Evolutionary conservation across 1,140 invertebrate genomes (phyloP).

Genomic region (Coelopa frigida): DNA sequence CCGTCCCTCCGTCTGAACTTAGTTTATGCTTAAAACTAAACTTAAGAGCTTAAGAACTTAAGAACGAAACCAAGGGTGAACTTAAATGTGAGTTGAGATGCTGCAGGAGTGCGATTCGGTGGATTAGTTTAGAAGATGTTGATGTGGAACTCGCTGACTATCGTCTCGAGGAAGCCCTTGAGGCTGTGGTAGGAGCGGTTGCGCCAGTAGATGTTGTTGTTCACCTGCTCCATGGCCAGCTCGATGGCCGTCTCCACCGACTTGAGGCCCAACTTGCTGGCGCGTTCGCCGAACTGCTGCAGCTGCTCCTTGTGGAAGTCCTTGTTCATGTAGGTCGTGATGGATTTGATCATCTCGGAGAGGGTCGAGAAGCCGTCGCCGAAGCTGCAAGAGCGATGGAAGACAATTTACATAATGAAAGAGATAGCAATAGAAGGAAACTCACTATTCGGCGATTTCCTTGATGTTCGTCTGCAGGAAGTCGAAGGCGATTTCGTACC

Average conservation of each 20-base stretch:
- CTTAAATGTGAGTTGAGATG: too few relatives aligned
- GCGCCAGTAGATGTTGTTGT: constrained; percentile 43
- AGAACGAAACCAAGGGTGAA: too few relatives aligned
- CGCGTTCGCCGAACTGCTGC: constrained; percentile 25
- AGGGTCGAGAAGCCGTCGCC: constrained; percentile 49
- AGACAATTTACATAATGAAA: neutral
- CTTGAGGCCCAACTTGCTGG: constrained; percentile 30
- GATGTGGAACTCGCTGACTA: constrained; percentile 40
- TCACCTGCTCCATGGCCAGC: constrained; percentile 39
- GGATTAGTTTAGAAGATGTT: constrained; percentile 43
- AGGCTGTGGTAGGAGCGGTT: constrained; percentile 36
- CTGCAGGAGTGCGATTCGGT: too few relatives aligned
- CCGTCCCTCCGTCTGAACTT: too few relatives aligned
- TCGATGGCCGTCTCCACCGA: constrained; percentile 33
- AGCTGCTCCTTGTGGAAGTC: constrained; percentile 41
- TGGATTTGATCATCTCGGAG: constrained; percentile 47
- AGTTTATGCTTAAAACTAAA: too few relatives aligned
- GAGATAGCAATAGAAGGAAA: too few relatives aligned
- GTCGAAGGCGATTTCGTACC: constrained; percentile 49
- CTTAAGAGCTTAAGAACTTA: too few relatives aligned
- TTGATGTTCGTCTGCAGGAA: constrained; percentile 47
- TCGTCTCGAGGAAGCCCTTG: constrained; percentile 32
- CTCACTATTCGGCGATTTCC: constrained; percentile 47
- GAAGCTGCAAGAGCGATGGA: constrained; percentile 35
- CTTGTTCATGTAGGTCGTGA: constrained; percentile 49